Evolutionary conservation across 2,113 vertebrate species (phyloP).

Genomic region (Ramphastos sulfuratus): DNA sequence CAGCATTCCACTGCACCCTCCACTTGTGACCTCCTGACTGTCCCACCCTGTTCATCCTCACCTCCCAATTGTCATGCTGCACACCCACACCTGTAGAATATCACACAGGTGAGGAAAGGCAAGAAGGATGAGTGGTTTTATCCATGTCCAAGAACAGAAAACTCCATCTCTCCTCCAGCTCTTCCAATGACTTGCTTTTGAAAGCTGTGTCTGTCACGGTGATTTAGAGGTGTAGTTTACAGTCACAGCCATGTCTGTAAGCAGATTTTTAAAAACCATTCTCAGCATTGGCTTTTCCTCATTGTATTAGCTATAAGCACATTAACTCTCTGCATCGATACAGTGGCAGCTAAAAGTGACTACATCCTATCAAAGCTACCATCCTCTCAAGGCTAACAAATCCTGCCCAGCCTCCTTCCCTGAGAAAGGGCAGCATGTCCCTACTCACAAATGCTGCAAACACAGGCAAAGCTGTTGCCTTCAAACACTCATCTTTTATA

Average conservation of each 20-base stretch:
- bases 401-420: background rate
- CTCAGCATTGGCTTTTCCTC: background rate
- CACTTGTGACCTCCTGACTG: background rate
- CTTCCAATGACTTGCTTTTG: background rate
- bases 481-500: background rate
- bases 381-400: background rate
- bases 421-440: background rate
- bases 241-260: background rate
- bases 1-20: rapidly evolving
- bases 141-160: background rate
- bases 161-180: background rate
- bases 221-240: background rate
- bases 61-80: rapidly evolving
- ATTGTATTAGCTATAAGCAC: background rate
- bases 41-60: rapidly evolving
- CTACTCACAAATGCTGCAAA: background rate
- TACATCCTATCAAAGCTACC: background rate
- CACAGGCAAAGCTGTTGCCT: background rate
- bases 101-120: background rate
- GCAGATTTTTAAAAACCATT: background rate
- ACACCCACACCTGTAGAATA: rapidly evolving
- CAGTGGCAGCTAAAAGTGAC: background rate
- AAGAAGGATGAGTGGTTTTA: background rate
- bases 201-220: background rate
- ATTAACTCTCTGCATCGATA: background rate